Evolutionary conservation across 2,797 vertebrate species (phyloP).

Genomic region (Melanotaenia parkinsoni): DNA sequence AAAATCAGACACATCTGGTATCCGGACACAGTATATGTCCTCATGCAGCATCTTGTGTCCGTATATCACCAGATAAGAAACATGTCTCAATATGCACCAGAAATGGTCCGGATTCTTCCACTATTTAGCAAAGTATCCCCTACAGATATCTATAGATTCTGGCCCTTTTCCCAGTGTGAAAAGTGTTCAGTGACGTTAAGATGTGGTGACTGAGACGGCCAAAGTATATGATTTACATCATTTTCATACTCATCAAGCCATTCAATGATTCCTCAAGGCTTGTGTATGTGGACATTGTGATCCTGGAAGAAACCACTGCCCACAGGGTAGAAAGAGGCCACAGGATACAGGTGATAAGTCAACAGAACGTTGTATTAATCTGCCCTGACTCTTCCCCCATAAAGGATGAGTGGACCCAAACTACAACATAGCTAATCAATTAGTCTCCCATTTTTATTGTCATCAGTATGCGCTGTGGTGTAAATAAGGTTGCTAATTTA

Average conservation of each 20-base stretch:
- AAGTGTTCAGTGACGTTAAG: background rate
- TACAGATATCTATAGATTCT: no score
- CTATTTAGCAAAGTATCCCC: no score
- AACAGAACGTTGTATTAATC: background rate
- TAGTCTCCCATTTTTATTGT: background rate
- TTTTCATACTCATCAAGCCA: background rate
- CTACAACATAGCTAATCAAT: background rate
- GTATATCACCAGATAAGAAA: no score
- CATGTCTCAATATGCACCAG: no score
- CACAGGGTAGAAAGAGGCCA: no score
- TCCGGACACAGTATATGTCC: no score
- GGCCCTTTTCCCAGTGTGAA: no score
- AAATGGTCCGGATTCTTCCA: no score
- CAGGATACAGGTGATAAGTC: no score
- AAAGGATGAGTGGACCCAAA: background rate
- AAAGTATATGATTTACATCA: background rate
- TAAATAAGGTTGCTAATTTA: background rate
- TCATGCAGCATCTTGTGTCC: no score
- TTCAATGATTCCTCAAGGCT: background rate
- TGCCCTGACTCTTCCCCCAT: background rate
- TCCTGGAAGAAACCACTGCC: background rate
- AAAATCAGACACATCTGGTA: no score
- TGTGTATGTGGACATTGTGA: background rate
- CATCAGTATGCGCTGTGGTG: background rate
- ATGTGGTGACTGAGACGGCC: no score